These are phyloP conservation scores for Metopolophium dirhodum DNA, from an alignment of 1,140 invertebrate genomes.

Conservation along the genomic window DNA sequence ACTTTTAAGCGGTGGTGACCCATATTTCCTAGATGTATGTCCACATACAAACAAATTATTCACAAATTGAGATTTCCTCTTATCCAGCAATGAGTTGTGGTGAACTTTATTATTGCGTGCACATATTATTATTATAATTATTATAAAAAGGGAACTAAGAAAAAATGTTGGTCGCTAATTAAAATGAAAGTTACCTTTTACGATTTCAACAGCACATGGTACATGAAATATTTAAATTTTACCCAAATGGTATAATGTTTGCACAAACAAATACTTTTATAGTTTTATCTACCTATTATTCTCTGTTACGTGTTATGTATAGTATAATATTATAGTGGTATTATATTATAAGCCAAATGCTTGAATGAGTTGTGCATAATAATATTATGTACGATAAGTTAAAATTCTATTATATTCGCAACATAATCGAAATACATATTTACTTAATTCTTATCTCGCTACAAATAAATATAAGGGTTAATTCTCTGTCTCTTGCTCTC, in stretches of 20 bases:
- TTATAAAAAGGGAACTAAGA: neutral
- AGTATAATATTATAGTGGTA: neutral
- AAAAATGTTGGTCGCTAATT: neutral
- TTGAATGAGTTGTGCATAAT: neutral
- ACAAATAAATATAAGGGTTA: constrained; percentile 4
- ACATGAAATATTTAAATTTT: constrained; percentile 4
- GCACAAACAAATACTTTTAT: neutral
- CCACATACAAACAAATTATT: neutral
- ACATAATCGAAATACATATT: neutral
- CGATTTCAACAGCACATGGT: neutral
- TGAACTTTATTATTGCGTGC: neutral
- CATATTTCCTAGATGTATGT: neutral
- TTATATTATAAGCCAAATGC: neutral
- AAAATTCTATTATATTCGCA: neutral
- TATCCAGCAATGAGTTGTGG: neutral
- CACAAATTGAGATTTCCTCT: neutral
- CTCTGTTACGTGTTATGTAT: neutral
- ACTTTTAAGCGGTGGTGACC: neutral
- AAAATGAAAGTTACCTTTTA: neutral
- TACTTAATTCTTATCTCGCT: neutral
- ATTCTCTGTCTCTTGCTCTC: neutral
- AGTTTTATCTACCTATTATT: constrained; percentile 17
- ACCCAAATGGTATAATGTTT: neutral
- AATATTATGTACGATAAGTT: neutral
- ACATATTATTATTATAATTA: neutral